Percentiles rank a stretch among this genome's conserved stretches.
Conservation (phyloP, 1,140 invertebrate genomes). For the Steinernema khuongi region DNA sequence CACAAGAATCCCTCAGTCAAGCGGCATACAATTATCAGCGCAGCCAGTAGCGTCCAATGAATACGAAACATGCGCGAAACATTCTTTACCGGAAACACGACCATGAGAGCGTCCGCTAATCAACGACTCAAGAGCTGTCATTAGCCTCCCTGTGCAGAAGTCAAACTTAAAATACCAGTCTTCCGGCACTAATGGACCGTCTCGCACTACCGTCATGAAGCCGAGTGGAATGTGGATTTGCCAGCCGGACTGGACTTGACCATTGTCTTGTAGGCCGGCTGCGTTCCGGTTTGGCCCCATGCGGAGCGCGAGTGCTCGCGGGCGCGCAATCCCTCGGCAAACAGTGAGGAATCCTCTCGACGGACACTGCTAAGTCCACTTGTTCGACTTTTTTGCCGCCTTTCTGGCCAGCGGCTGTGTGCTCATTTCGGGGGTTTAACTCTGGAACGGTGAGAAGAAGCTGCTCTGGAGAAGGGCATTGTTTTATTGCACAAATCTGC, state of each 20-base stretch:
- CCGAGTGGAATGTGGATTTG: constrained; percentile 4
- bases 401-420: neutral
- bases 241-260: constrained; percentile 6
- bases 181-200: neutral
- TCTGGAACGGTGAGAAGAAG: no score
- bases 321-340: neutral
- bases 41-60: no score
- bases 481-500: no score
- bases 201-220: constrained; percentile 12
- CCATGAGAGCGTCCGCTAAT: no score
- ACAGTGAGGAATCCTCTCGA: constrained; percentile 10
- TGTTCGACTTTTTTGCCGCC: neutral
- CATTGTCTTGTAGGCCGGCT: neutral
- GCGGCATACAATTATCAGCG: no score
- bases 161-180: no score
- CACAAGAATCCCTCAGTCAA: no score
- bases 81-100: no score
- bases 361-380: constrained; percentile 15
- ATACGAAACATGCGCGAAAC: no score
- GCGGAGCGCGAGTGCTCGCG: neutral
- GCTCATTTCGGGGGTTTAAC: neutral
- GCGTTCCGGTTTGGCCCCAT: neutral
- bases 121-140: no score
- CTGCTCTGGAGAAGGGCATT: no score
- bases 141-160: no score